Base-by-base conservation (phyloP, 2,797 vertebrate species). In the Aratinga solstitialis region DNA sequence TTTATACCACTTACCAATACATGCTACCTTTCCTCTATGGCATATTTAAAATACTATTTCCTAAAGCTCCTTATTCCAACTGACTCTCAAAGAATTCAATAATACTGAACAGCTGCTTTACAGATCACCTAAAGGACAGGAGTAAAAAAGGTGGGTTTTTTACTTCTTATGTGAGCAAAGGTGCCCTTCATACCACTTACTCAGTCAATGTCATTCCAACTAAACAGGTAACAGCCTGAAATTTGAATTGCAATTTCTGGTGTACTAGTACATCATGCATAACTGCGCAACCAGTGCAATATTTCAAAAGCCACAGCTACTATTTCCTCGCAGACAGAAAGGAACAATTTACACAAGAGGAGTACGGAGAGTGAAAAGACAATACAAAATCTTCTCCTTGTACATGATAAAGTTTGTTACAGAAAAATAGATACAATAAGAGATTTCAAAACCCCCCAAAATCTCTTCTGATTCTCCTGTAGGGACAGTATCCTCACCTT, bases 401-500 rank as follows among this genome's bases (percentile, higher is more conserved):
- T 18, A 69, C 0, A 1, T 53, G 17, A 74, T 32, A 15, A 77
- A 11, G 15, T 27, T 76, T 79, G 47, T 54, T 67, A 83, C 20
- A 79, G 66, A 76, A 79, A 87, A 90, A 45, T 1, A 43, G 3
- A 32, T 54, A 45, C 34, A 26, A 17, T 34, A 43, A 48, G 22
- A 58, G 59, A 53, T 30, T 10, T 63, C 5, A 51, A 38, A 51
- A 21, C 54, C 54, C 21, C 54, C 21, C 16, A 48, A 47, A 67
- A 36, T 29, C 10, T 63, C 6, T 23, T 38, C 51, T n/a, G 17
- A 62, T 62, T 85, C 20, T 54, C 21, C 42, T 48, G 7, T 27
- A 10, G 2, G 10, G 17, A 1, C 29, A 66, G 36, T 43, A 67
- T n/a, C 72, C 97, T 86, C 58, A 97, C 97, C 87, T 97, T 87